These are phyloP conservation scores for Drosophila emarginata DNA, from an alignment of 2,888 invertebrate genomes.

Conservation along the genomic window DNA sequence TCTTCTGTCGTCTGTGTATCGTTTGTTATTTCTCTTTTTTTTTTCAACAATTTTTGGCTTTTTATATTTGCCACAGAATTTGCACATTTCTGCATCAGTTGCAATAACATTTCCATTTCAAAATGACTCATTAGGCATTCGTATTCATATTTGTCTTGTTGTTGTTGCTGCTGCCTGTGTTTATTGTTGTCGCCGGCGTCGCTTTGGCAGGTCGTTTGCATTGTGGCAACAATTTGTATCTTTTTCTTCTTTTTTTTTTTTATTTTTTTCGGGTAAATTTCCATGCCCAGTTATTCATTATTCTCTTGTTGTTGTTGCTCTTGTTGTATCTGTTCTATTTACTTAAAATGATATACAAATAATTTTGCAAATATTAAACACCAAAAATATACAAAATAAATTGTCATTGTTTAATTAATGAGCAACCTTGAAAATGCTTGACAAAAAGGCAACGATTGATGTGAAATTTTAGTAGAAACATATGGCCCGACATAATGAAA, in stretches of 20 bases:
- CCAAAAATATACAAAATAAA: constrained; percentile 14
- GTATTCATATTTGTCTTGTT: constrained; percentile 7
- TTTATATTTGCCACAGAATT: constrained; percentile 47
- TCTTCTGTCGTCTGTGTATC: constrained; percentile 52
- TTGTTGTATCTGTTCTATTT: constrained; percentile 15
- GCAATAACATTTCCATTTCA: constrained; percentile 54
- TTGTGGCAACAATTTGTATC: constrained; percentile 1
- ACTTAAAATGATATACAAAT: constrained; percentile 29
- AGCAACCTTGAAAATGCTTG: constrained; percentile 54
- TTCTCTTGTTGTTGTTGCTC: constrained; percentile 10
- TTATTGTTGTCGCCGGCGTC: constrained; percentile 2
- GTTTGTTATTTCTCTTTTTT: constrained; percentile 68
- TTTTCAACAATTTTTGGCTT: neutral
- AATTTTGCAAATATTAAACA: constrained; percentile 30
- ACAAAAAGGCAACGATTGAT: constrained; percentile 17
- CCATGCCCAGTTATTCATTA: constrained; percentile 50
- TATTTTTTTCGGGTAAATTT: constrained; percentile 47
- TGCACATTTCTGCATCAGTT: constrained; percentile 77
- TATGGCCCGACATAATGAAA: neutral
- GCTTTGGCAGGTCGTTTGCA: constrained; percentile 61
- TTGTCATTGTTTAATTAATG: constrained; percentile 61
- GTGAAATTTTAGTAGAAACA: constrained; percentile 9
- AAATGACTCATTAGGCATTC: constrained; percentile 16
- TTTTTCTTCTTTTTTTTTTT: constrained; percentile 26
- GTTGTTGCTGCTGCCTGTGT: neutral